A percentile compares a stretch with the other conserved stretches of the same genome.
These are phyloP conservation scores for Bubalus kerabau DNA, from an alignment of 2,113 vertebrate genomes.

Conservation along the genomic window DNA sequence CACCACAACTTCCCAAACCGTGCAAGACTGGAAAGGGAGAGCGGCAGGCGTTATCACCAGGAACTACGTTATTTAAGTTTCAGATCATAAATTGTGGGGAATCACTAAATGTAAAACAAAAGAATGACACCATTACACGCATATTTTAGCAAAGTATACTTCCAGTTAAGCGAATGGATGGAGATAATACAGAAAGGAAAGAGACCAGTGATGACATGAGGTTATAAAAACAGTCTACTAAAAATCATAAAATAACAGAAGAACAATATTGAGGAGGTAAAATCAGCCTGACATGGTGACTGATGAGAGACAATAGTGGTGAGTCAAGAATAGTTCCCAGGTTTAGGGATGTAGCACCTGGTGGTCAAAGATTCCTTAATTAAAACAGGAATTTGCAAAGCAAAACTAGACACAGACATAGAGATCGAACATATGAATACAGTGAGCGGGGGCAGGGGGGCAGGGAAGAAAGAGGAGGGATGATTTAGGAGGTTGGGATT, in stretches of 20 bases:
- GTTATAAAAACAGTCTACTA: not conserved
- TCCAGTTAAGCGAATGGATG: not conserved
- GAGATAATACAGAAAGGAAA: not conserved
- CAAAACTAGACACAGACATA: not conserved
- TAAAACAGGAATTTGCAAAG: not conserved
- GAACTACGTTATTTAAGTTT: not conserved
- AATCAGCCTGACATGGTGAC: not conserved
- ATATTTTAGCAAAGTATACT: not conserved
- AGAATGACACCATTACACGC: not conserved
- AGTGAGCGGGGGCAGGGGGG: not conserved
- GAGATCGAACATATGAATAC: not conserved
- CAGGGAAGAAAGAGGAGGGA: not conserved
- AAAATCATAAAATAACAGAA: not conserved
- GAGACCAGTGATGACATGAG: not conserved
- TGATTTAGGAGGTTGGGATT: not conserved
- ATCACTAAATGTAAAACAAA: constrained; percentile 12
- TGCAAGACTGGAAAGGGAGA: not conserved
- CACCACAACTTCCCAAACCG: not conserved
- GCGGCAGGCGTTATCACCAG: rapidly evolving
- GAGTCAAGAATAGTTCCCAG: not conserved
- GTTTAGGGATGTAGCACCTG: not conserved
- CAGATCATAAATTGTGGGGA: not conserved
- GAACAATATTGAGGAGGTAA: not conserved
- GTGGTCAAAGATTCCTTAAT: not conserved
- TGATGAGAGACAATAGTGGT: not conserved